These are phyloP conservation scores for Nipponia nippon DNA, from an alignment of 2,113 vertebrate genomes.

Conservation along the genomic window DNA sequence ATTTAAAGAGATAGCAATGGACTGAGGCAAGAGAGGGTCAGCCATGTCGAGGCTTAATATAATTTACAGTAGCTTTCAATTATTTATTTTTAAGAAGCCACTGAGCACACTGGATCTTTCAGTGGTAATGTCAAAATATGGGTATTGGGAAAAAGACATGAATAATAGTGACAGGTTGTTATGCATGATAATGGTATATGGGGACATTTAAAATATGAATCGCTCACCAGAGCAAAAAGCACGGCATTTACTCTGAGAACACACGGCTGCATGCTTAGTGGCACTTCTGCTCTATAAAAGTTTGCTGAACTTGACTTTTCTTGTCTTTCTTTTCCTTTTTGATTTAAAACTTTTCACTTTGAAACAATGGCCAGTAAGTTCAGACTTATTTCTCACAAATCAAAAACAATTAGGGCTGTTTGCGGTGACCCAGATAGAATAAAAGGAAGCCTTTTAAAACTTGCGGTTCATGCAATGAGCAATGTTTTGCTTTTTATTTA, in stretches of 20 bases:
- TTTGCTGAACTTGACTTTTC: neutral
- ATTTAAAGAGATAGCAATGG: conserved; percentile 77
- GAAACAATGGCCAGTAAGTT: neutral
- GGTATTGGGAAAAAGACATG: conserved; percentile 74
- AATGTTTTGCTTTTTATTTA: neutral
- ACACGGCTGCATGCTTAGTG: neutral
- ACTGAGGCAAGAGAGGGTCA: conserved; percentile 68
- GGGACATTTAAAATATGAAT: conserved; percentile 63
- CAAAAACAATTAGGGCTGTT: neutral
- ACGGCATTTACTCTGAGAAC: conserved; percentile 23
- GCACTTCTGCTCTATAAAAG: neutral
- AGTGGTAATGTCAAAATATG: conserved; percentile 75
- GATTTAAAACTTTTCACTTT: conserved; percentile 8
- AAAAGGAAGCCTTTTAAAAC: neutral
- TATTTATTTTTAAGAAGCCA: conserved; percentile 80
- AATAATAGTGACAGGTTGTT: conserved; percentile 76
- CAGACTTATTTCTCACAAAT: neutral
- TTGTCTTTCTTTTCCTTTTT: neutral
- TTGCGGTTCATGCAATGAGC: neutral
- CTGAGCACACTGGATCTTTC: conserved; percentile 72
- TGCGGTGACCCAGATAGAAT: neutral
- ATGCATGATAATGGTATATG: conserved; percentile 67
- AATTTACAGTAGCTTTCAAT: conserved; percentile 75
- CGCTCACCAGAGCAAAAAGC: conserved; percentile 12
- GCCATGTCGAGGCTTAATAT: conserved; percentile 64